These are phyloP conservation scores for Erythrolamprus reginae DNA, from an alignment of 2,113 vertebrate genomes.

Conservation along the genomic window DNA sequence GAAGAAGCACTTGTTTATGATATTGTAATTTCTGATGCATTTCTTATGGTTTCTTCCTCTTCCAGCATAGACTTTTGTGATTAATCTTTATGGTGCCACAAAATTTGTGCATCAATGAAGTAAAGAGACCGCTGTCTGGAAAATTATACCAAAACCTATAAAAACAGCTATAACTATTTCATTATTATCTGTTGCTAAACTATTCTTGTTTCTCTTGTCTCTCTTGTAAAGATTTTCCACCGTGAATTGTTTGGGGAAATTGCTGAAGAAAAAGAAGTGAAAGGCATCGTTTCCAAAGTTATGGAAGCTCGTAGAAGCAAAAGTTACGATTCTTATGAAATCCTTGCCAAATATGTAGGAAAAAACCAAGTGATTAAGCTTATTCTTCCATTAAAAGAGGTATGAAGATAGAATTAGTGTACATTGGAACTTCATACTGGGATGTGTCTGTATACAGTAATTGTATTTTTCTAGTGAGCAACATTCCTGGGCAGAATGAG, in stretches of 20 bases:
- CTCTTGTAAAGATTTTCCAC: slow-evolving; percentile 83
- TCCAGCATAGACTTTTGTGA: background rate
- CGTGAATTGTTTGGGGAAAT: slow-evolving; percentile 88
- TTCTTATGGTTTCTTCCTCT: background rate
- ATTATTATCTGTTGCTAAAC: background rate
- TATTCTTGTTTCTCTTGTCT: slow-evolving; percentile 8
- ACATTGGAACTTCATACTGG: background rate
- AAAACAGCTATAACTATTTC: background rate
- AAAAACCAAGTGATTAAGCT: slow-evolving; percentile 82
- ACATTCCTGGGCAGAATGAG: background rate
- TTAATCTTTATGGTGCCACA: background rate
- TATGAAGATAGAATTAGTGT: slow-evolving; percentile 52
- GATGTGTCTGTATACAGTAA: background rate
- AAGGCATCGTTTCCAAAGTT: slow-evolving; percentile 90
- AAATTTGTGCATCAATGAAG: background rate
- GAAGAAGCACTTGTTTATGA: background rate
- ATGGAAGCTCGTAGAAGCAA: slow-evolving; percentile 97
- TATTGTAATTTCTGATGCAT: background rate
- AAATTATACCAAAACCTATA: background rate
- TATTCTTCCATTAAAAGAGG: slow-evolving; percentile 93
- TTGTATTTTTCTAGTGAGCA: background rate
- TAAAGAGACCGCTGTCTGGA: too few species aligned
- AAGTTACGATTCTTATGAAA: slow-evolving; percentile 91
- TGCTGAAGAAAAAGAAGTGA: slow-evolving; percentile 94
- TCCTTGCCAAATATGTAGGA: slow-evolving; percentile 86